Percentiles rank a stretch among this genome's conserved stretches.
Evolutionary conservation across 2,113 vertebrate genomes (phyloP).

Genomic region (Pavo muticus): DNA sequence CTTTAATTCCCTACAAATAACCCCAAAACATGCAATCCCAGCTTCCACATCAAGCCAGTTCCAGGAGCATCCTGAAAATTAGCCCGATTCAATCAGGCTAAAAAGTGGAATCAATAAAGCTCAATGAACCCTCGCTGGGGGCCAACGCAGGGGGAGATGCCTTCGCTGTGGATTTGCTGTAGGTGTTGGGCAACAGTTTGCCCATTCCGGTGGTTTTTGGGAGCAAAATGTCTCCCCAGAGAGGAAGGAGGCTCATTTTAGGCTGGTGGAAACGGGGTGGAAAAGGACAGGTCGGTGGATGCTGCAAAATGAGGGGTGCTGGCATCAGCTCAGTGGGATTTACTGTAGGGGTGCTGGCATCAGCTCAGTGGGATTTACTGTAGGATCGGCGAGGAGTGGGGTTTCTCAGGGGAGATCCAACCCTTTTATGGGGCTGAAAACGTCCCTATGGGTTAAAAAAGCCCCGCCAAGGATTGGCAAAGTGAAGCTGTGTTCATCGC

Average conservation of each 20-base stretch:
- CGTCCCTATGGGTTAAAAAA: not conserved
- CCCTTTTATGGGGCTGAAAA: not conserved
- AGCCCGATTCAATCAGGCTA: not conserved
- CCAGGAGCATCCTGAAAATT: accelerated
- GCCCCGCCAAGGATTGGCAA: not conserved
- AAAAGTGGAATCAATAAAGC: not conserved
- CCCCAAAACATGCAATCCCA: not conserved
- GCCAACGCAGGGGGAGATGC: not conserved
- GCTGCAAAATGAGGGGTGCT: not conserved
- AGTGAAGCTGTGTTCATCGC: not conserved
- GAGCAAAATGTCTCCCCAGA: accelerated
- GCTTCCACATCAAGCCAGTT: not conserved
- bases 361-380: accelerated
- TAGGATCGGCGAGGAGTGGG: not conserved
- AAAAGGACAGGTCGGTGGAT: accelerated
- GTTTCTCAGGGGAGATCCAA: not conserved
- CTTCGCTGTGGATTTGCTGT: no score
- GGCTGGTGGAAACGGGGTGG: not conserved
- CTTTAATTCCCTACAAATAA: not conserved
- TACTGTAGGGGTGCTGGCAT: not conserved
- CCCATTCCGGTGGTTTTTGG: not conserved
- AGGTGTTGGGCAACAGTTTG: not conserved
- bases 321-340: accelerated
- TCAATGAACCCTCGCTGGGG: not conserved
- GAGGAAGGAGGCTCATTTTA: not conserved